phyloP scores from a whole-genome alignment of 2,113 vertebrate genomes.

The Ciconia boyciana region DNA sequence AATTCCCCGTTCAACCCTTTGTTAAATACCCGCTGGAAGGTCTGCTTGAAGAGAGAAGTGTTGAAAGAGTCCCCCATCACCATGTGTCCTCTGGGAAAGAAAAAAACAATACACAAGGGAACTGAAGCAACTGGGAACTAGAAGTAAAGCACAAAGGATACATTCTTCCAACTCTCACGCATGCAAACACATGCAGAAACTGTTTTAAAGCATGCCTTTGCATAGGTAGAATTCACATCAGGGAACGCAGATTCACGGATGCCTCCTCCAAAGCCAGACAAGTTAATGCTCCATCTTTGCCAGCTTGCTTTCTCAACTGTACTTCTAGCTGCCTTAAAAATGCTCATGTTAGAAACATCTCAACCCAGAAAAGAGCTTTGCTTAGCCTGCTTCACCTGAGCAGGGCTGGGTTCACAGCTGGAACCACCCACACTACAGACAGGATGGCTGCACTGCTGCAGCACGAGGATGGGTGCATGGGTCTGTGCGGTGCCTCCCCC shows the following conservation, averaged over 20 bases:
- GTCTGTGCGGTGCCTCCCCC: background rate
- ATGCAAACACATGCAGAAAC: background rate
- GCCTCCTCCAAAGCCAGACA: background rate
- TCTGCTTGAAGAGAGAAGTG: constrained; percentile 97
- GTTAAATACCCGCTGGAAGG: constrained; percentile 95
- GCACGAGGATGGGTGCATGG: rapidly evolving
- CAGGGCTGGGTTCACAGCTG: background rate
- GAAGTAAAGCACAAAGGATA: background rate
- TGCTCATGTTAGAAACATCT: background rate
- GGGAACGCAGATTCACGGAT: background rate
- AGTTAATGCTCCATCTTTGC: background rate
- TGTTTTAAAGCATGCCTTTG: background rate
- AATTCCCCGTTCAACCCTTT: constrained; percentile 92
- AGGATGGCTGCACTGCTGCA: background rate
- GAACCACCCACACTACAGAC: background rate
- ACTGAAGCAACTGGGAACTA: background rate
- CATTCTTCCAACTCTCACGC: background rate
- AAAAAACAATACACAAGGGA: background rate
- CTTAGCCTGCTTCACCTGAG: background rate
- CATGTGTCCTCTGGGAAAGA: constrained; percentile 85
- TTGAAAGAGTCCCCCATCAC: constrained; percentile 99
- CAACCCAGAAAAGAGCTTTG: background rate
- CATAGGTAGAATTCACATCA: background rate
- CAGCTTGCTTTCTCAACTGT: background rate
- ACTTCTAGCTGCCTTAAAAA: background rate